Base-by-base conservation (phyloP, 2,113 vertebrate species). In the Tupaia chinensis region DNA sequence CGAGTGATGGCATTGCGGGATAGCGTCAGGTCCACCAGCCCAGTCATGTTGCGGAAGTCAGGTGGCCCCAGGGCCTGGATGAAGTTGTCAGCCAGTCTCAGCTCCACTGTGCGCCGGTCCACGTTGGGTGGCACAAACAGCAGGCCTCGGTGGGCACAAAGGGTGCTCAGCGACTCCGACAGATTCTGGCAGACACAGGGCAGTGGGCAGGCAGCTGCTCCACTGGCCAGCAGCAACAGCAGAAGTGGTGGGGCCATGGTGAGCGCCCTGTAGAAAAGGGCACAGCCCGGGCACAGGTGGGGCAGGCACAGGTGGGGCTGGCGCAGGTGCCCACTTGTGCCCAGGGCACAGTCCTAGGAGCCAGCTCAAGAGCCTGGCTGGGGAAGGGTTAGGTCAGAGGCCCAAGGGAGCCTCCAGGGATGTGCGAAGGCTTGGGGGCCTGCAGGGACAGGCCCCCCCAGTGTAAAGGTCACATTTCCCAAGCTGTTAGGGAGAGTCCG, bases 141-240 rank as follows among this genome's bases (percentile, higher is more conserved):
- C 76, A 99, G 99, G 65, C 99, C 99, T 96, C 99, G 99, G 98
- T 99, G 99, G 80, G 99, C 99, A 3, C 99, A 99, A 10, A 99
- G 99, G 1, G 99, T 99, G 98, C 99, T 99, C 34, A 99, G 99
- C 0, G 99, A 99, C 97, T 99, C 99, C 0, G 99, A 99, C 70
- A 99, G 98, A 98, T 99, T 99, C 92, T 99, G 99, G 97, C 99
- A 99, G 89, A 99, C 99, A 20, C 99, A 99, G 97, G 99, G 99
- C 96, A 99, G 99, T 8, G 99, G 99, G 93, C 99, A 99, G 97
- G 99, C 98, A 0, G 99, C 99, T 4, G 98, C 98, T 93, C 97
- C 98, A 74, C 97, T 97, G 97, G 98, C 96, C 95, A 98, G 94
- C 92, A 97, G 91, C 94, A 95, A 90, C 93, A 97, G 95, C 90